A percentile compares a stretch with the other conserved stretches of the same genome.
Conservation (phyloP, 2,113 vertebrate genomes). For the Podiceps cristatus region DNA sequence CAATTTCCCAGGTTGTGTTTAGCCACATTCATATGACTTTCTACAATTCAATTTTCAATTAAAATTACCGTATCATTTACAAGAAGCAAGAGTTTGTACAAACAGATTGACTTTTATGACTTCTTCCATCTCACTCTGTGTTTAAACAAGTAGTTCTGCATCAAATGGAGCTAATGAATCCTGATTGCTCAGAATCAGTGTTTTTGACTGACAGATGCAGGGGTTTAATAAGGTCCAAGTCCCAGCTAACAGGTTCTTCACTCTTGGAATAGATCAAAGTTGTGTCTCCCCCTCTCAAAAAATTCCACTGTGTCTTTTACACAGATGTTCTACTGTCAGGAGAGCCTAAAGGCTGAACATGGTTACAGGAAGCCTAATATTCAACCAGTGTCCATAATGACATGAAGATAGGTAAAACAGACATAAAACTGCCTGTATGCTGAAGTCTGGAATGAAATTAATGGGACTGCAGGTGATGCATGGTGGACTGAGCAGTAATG, state of each 20-base stretch:
- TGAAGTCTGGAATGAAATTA: not conserved
- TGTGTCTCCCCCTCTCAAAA: not conserved
- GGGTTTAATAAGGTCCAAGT: not conserved
- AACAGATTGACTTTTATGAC: not conserved
- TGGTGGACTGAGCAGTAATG: not conserved
- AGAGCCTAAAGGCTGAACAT: not conserved
- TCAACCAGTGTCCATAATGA: not conserved
- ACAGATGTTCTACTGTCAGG: not conserved
- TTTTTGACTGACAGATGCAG: not conserved
- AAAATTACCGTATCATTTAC: conserved; percentile 3
- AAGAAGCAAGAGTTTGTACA: conserved; percentile 6
- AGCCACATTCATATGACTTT: conserved; percentile 40
- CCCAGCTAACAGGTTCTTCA: not conserved
- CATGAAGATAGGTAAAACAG: not conserved
- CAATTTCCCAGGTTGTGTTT: conserved; percentile 43
- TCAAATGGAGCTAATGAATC: not conserved
- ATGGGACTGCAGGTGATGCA: not conserved
- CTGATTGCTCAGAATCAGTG: not conserved
- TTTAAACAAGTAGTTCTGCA: not conserved
- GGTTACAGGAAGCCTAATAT: not conserved
- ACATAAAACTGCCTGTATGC: not conserved
- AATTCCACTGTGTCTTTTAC: not conserved
- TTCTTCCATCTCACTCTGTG: not conserved
- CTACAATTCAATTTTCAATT: conserved; percentile 34
- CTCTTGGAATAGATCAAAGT: not conserved